Evolutionary conservation across 2,888 invertebrate species (phyloP), one percentile per base, ranked within the genome.

Genomic region (Ephialtes manifestator): DNA sequence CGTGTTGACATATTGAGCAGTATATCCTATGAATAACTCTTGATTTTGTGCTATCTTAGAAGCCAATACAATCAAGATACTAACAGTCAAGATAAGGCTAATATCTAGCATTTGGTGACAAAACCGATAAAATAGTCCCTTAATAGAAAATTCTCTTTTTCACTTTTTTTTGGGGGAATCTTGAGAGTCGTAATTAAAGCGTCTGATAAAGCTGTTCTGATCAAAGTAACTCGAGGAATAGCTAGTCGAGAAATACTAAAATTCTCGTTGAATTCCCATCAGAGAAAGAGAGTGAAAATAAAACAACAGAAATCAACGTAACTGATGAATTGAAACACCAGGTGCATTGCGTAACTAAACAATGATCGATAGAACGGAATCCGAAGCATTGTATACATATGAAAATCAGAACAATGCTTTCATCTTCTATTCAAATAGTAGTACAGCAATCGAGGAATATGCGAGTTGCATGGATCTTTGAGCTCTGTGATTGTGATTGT

Each of bases 131-230:
- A 28, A 58, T 58, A 1, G 51, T 7, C n/a, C 18, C 51, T 0
- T 18, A 13, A 58, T 28, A 28, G 58, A 48, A 72, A 77, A 65
- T 18, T 46, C 24, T 28, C 31, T 8, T 28, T 15, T 8, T 70
- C 71, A 24, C 48, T 48, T 68, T n/a, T n/a, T n/a, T n/a, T n/a
- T n/a, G n/a, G n/a, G 51, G 28, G 78, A 65, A 46, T 65, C 24
- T 39, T 51, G 67, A 79, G 75, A 75, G 79, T 28, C 35, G 71
- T 71, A 70, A 58, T 20, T 46, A 35, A 18, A 31, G 13, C n/a
- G 39, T 48, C 70, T 46, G 81, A 85, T 85, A 82, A 82, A 75
- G 53, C 60, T 24, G 35, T n/a, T 7, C 20, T 81, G 74, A 55
- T 53, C 43, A 67, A 78, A 79, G 82, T 79, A 82, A 75, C 51